Percentiles rank a stretch among this genome's conserved stretches.
Evolutionary conservation across 2,797 vertebrate genomes (phyloP).

Genomic region (Falco peregrinus): DNA sequence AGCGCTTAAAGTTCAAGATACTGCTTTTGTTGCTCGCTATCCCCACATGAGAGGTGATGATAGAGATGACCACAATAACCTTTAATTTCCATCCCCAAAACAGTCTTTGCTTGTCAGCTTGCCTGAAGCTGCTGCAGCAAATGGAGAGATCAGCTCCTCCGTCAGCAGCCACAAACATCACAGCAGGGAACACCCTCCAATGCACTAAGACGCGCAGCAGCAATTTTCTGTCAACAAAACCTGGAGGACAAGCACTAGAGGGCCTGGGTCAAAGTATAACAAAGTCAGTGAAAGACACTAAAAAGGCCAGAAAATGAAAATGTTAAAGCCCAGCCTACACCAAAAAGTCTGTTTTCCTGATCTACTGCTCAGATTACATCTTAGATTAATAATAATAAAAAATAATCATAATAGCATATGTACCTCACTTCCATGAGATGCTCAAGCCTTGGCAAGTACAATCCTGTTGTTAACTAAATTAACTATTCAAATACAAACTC

Average conservation of each 20-base stretch:
- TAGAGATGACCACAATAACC: not conserved
- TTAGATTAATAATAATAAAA: not conserved
- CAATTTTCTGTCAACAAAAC: not conserved
- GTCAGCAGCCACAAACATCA: not conserved
- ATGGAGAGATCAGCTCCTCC: not conserved
- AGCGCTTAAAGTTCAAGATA: not conserved
- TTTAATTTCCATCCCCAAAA: not conserved
- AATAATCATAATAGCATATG: not conserved
- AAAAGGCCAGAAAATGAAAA: not conserved
- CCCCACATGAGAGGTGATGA: not conserved
- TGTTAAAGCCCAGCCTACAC: not conserved
- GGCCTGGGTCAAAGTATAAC: not conserved
- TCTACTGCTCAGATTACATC: not conserved
- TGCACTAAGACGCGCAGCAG: not conserved
- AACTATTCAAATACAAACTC: not conserved
- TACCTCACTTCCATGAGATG: not conserved
- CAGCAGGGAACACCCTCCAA: not conserved
- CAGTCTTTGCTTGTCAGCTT: not conserved
- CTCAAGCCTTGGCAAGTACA: not conserved
- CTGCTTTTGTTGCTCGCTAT: not conserved
- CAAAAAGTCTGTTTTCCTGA: not conserved
- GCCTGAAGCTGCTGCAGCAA: not conserved
- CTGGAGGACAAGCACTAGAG: not conserved
- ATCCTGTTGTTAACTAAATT: not conserved
- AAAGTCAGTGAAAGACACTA: not conserved